Conservation (phyloP, 2,113 vertebrate species). For the Trematocara stigmaticum region DNA sequence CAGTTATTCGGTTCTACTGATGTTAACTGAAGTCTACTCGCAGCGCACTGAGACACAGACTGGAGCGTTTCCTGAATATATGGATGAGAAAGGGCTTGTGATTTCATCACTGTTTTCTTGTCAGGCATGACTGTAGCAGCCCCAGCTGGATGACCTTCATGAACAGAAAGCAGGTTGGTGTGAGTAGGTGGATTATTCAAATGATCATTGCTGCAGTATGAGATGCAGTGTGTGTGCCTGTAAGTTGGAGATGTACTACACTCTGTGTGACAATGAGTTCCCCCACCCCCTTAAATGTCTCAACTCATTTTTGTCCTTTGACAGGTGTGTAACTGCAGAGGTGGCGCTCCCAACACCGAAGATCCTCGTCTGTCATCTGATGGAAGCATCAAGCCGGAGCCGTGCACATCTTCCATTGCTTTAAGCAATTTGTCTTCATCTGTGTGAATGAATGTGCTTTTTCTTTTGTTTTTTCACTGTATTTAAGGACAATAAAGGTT, state of each 20-base stretch:
- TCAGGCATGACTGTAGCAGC: background rate
- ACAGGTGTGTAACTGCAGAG: background rate
- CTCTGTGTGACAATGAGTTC: accelerated
- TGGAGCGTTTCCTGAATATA: background rate
- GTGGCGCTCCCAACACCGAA: background rate
- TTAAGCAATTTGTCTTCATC: background rate
- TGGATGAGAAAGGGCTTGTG: background rate
- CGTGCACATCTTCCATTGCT: background rate
- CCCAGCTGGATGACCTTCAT: background rate
- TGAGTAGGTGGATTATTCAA: background rate
- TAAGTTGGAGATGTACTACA: background rate
- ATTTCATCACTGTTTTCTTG: background rate
- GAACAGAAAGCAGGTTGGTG: background rate
- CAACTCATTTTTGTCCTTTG: background rate
- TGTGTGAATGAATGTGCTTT: background rate
- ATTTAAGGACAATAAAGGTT: background rate
- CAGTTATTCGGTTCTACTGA: conserved; percentile 55
- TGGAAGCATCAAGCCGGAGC: background rate
- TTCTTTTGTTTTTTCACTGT: background rate
- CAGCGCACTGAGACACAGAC: conserved; percentile 63
- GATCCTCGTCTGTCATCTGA: background rate
- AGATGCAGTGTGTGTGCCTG: background rate
- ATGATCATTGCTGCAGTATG: background rate
- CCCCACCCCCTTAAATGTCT: background rate
- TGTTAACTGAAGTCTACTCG: conserved; percentile 49